phyloP scores from a whole-genome alignment of 2,888 invertebrate genomes.

The Pachliopta kotzebuea region DNA sequence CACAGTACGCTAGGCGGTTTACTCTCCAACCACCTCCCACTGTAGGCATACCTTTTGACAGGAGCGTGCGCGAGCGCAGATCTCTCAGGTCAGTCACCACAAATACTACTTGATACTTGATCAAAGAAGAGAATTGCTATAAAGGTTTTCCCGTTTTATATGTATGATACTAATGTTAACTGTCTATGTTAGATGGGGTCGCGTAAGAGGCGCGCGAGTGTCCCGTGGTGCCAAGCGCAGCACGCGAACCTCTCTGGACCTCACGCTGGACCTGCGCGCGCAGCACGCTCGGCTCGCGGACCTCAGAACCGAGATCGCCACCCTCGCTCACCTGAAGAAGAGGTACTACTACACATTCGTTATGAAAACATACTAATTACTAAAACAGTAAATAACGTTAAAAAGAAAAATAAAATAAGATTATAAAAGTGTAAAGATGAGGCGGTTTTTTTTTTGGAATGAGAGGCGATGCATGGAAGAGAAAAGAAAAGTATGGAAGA shows the following conservation, averaged over 20 bases:
- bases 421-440: too few species aligned
- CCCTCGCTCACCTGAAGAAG: slow-evolving; percentile 90
- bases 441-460: too few species aligned
- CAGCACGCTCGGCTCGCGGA: slow-evolving; percentile 92
- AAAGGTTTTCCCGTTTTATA: neutral
- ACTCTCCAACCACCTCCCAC: slow-evolving; percentile 57
- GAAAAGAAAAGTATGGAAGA: too few species aligned
- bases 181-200: slow-evolving; percentile 55
- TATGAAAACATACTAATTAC: too few species aligned
- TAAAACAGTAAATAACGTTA: too few species aligned
- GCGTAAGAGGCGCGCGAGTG: slow-evolving; percentile 35
- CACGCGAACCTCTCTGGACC: slow-evolving; percentile 93
- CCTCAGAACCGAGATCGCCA: slow-evolving; percentile 90
- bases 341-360: slow-evolving; percentile 42
- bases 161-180: neutral
- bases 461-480: too few species aligned
- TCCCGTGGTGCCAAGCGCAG: slow-evolving; percentile 68
- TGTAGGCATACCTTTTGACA: slow-evolving; percentile 89
- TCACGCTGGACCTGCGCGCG: slow-evolving; percentile 95
- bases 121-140: neutral
- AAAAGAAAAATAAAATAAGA: too few species aligned
- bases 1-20: slow-evolving; percentile 84
- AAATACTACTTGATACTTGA: neutral
- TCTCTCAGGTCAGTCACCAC: slow-evolving; percentile 84
- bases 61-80: slow-evolving; percentile 93